Conservation (phyloP, 2,113 vertebrate genomes). For the Glareola pratincola region DNA sequence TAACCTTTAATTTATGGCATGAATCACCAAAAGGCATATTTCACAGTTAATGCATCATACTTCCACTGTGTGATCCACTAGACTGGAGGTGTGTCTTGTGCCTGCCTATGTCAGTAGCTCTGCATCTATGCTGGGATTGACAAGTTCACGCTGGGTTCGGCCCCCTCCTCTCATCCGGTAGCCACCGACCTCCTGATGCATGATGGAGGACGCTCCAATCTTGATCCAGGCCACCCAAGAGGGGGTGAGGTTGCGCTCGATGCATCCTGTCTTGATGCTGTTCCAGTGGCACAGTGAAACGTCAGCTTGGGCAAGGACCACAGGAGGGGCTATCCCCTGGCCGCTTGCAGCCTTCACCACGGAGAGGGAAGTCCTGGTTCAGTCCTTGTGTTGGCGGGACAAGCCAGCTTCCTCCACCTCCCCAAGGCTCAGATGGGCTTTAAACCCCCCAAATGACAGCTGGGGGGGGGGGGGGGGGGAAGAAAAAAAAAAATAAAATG, state of each 20-base stretch:
- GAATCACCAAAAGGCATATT: constrained; percentile 39
- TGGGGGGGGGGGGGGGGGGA: neutral
- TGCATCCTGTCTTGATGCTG: neutral
- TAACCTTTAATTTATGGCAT: constrained; percentile 56
- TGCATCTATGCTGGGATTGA: neutral
- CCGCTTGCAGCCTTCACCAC: neutral
- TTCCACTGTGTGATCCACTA: neutral
- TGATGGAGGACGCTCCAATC: neutral
- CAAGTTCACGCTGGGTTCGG: rapidly evolving
- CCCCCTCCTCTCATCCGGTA: neutral
- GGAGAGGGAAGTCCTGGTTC: neutral
- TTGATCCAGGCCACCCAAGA: neutral
- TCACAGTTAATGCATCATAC: neutral
- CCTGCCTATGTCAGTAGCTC: neutral
- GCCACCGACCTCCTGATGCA: neutral
- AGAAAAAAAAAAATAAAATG: neutral
- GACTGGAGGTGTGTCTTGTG: neutral
- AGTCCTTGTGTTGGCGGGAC: neutral
- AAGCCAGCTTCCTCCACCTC: neutral
- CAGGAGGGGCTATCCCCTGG: neutral
- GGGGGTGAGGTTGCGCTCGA: neutral
- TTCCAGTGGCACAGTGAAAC: neutral
- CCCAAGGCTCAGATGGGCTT: neutral
- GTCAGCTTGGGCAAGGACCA: rapidly evolving
- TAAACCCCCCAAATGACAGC: neutral